Evolutionary conservation across 1,140 invertebrate species (phyloP).

Genomic region (Colletes latitarsis): DNA sequence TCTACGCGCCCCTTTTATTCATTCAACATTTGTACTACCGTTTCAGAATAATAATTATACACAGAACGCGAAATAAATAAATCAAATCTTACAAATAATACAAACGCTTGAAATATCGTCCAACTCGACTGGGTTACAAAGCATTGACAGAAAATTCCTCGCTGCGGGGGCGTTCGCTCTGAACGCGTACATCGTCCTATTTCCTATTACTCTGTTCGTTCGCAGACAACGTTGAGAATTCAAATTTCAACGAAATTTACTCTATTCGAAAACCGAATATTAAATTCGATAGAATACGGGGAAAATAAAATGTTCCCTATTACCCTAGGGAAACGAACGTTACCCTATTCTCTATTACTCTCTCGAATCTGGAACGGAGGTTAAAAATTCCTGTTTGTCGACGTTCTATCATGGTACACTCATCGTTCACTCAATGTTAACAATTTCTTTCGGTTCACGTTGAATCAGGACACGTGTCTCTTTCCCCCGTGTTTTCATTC

Average conservation of each 20-base stretch:
- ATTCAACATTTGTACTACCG: constrained; percentile 17
- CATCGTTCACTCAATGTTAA: too few species aligned
- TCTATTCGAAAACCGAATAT: too few species aligned
- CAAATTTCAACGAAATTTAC: not conserved
- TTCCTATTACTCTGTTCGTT: not conserved
- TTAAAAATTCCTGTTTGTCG: not conserved
- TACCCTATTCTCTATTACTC: not conserved
- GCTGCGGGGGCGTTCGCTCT: not conserved
- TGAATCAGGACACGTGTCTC: too few species aligned
- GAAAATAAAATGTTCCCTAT: too few species aligned
- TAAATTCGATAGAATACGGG: too few species aligned
- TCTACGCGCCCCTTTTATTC: constrained; percentile 22
- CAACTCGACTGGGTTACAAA: constrained; percentile 26
- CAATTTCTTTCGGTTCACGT: too few species aligned
- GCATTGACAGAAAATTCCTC: not conserved
- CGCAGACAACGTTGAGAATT: too few species aligned
- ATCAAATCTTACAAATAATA: constrained; percentile 45
- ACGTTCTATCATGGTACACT: not conserved
- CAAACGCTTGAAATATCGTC: not conserved
- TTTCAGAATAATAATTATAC: constrained; percentile 38
- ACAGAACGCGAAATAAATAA: constrained; percentile 39
- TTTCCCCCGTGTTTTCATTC: too few species aligned
- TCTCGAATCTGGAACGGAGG: not conserved
- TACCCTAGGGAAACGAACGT: not conserved
- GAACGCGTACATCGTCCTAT: not conserved